Evolutionary conservation across 2,888 invertebrate species (phyloP), one percentile per base, ranked within the genome.

Genomic region (Leptinotarsa tumamoca): DNA sequence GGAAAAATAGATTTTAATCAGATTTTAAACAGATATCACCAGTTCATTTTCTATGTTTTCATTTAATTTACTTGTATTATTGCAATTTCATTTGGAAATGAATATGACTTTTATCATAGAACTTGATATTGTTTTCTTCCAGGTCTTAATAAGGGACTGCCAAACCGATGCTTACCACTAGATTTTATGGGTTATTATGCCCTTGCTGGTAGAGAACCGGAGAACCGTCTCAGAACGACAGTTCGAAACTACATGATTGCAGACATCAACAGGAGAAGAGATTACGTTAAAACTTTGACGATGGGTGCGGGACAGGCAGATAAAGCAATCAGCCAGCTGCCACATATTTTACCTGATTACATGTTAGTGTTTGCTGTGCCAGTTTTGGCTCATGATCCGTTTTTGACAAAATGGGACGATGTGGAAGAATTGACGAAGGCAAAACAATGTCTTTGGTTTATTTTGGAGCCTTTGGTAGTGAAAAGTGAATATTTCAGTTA

Each of bases 331-430:
- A 90, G 93, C 80, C 95, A 96, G 90, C 89, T 96, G 86, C 94
- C 95, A 58, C 95, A 95, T 88, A 96, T 97, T 87, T 90, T 98
- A 89, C 98, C 99, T 72, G 99, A 99, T 90, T 98, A 98, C 88
- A 97, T 98, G 94, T 90, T 99, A 85, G 96, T 98, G 81, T 98
- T 98, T 89, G 96, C 97, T n/a, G 95, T 98, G 82, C 97, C 98
- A 68, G 93, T 99, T 71, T 91, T 99, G 76, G 95, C 98, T n/a
- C 98, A 98, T 88, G 96, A 97, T 89, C 95, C 96, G 7, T 92
- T 93, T 82, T 96, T 95, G 87, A 94, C 94, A 69, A 91, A 92
- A 80, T 92, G 94, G 89, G 93, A 94, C 84, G 95, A 96, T 86
- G 90, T 94, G 21, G 89, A 91, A 33, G 95, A 97, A 84, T 90